Conservation (phyloP, 2,797 vertebrate species). For the Discoglossus pictus region DNA sequence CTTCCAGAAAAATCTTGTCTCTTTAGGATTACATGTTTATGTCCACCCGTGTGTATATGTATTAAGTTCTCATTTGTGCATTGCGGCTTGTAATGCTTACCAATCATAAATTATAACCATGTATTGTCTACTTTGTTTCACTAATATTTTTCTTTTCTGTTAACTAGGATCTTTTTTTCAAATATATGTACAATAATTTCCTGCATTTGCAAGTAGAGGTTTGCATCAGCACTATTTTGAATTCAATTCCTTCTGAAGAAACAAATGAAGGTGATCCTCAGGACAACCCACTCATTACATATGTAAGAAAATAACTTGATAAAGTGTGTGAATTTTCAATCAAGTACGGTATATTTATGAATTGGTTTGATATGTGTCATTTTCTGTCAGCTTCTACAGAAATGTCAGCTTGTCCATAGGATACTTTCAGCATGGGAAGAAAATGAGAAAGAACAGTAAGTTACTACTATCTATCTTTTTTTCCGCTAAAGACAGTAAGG, state of each 20-base stretch:
- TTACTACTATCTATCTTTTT: too few species aligned
- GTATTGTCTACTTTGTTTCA: too few species aligned
- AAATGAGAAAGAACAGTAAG: constrained; percentile 68
- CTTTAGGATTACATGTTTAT: too few species aligned
- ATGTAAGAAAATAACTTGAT: constrained; percentile 56
- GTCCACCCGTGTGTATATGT: too few species aligned
- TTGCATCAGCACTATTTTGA: constrained; percentile 62
- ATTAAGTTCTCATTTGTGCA: too few species aligned
- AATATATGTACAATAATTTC: constrained; percentile 70
- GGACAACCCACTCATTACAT: constrained; percentile 58
- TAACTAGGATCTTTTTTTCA: constrained; percentile 68
- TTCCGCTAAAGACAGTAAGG: too few species aligned
- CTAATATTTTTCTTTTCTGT: background rate
- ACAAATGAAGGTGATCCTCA: constrained; percentile 33
- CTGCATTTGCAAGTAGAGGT: constrained; percentile 67
- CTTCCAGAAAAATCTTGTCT: too few species aligned
- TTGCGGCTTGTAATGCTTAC: too few species aligned
- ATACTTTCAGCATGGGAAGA: constrained; percentile 68
- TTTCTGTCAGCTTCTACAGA: constrained; percentile 62
- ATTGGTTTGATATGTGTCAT: background rate
- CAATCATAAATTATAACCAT: too few species aligned
- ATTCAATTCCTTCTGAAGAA: constrained; percentile 35
- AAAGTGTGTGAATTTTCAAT: too few species aligned
- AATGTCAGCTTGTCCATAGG: constrained; percentile 64
- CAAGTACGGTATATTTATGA: too few species aligned